Conservation (phyloP, 1,140 invertebrate genomes). For the Harpegnathos saltator region DNA sequence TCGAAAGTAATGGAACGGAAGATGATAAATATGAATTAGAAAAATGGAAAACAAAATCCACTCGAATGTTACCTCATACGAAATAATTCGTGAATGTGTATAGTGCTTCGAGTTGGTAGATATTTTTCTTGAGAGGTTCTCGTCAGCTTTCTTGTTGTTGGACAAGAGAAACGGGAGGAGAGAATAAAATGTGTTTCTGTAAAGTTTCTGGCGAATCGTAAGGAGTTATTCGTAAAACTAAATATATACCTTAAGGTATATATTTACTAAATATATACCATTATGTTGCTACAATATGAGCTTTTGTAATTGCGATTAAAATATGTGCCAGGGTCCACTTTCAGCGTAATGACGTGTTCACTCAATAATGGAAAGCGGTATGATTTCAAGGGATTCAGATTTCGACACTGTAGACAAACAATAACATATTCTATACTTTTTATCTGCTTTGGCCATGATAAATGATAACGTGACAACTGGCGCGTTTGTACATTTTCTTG, state of each 20-base stretch:
- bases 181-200: slow-evolving; percentile 64
- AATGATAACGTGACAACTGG: neutral
- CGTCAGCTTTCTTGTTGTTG: slow-evolving; percentile 65
- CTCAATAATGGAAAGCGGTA: slow-evolving; percentile 17
- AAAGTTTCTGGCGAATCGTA: slow-evolving; percentile 67
- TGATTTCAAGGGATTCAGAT: slow-evolving; percentile 12
- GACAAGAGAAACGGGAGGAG: no score
- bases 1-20: slow-evolving; percentile 61
- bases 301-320: slow-evolving; percentile 66
- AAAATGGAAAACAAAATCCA: slow-evolving; percentile 24
- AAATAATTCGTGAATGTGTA: slow-evolving; percentile 54
- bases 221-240: slow-evolving; percentile 63
- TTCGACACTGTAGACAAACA: neutral
- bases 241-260: slow-evolving; percentile 54
- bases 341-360: slow-evolving; percentile 46
- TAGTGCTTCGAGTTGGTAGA: slow-evolving; percentile 62
- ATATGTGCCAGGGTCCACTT: slow-evolving; percentile 69
- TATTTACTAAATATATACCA: no score
- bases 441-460: no score
- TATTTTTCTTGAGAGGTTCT: slow-evolving; percentile 63
- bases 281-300: slow-evolving; percentile 66
- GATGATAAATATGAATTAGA: slow-evolving; percentile 32
- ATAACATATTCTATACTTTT: neutral
- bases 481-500: neutral
- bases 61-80: slow-evolving; percentile 41